These are phyloP conservation scores for Tragulus kanchil DNA, from an alignment of 2,113 vertebrate genomes.

Conservation along the genomic window DNA sequence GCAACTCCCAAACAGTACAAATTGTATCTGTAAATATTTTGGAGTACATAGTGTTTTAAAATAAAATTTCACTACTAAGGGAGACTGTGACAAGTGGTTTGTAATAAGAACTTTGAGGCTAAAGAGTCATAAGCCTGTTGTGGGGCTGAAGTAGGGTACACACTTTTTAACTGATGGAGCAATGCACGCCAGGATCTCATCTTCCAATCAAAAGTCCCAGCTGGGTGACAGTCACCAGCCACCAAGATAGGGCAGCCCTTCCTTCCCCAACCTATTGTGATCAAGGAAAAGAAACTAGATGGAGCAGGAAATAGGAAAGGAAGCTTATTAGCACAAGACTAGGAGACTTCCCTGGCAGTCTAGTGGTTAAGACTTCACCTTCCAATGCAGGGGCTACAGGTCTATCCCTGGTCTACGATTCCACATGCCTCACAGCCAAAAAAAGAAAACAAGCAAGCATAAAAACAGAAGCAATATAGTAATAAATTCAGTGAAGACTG, in stretches of 20 bases:
- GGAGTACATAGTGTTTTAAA: background rate
- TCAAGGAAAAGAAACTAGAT: background rate
- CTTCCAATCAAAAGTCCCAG: background rate
- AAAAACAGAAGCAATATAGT: background rate
- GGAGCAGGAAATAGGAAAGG: background rate
- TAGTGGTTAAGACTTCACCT: background rate
- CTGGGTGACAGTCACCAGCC: background rate
- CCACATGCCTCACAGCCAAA: background rate
- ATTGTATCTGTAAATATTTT: slow-evolving; percentile 42
- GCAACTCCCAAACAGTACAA: background rate
- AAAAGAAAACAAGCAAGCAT: background rate
- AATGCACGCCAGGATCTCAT: background rate
- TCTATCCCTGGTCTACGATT: background rate
- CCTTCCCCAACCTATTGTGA: background rate
- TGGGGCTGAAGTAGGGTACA: background rate
- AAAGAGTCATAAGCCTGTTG: background rate
- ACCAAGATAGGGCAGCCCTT: background rate
- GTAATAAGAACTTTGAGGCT: background rate
- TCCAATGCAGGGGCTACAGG: background rate
- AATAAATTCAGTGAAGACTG: background rate
- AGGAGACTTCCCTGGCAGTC: background rate
- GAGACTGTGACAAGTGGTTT: background rate
- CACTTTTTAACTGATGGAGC: background rate
- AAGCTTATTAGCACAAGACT: background rate
- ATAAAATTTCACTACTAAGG: background rate